Evolutionary conservation across 2,797 vertebrate genomes (phyloP).

Genomic region (Xyrichtys novacula): DNA sequence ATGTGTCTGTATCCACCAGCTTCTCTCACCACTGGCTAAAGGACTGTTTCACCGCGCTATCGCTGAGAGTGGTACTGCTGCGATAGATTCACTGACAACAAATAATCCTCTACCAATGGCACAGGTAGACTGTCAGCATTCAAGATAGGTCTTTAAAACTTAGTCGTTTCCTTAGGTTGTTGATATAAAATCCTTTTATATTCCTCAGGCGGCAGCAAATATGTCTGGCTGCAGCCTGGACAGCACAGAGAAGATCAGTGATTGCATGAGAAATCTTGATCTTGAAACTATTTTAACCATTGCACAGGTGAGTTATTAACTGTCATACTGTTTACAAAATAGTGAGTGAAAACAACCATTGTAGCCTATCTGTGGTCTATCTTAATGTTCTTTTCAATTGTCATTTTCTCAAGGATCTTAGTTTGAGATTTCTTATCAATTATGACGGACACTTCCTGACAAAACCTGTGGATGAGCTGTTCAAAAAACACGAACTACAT

Average conservation of each 20-base stretch:
- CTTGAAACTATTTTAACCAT: conserved; percentile 44
- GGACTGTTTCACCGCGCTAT: conserved; percentile 83
- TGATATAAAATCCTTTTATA: background rate
- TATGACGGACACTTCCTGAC: conserved; percentile 76
- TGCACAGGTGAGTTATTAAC: conserved; percentile 52
- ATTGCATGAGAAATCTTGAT: conserved; percentile 76
- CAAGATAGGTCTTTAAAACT: too few relatives aligned
- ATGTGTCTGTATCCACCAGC: background rate
- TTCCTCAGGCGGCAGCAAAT: conserved; percentile 70
- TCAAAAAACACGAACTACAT: conserved; percentile 64
- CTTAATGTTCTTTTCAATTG: background rate
- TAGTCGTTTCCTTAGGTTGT: background rate
- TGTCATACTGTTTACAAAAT: background rate
- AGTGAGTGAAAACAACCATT: background rate
- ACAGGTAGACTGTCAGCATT: conserved; percentile 57
- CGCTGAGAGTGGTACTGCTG: conserved; percentile 84
- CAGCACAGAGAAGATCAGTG: conserved; percentile 21
- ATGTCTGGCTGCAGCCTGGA: conserved; percentile 73
- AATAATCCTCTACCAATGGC: conserved; percentile 46
- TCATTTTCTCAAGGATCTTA: conserved; percentile 43
- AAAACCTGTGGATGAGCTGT: conserved; percentile 65
- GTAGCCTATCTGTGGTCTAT: background rate
- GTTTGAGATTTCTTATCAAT: background rate
- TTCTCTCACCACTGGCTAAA: conserved; percentile 31
- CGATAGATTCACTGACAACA: background rate